phyloP scores from a whole-genome alignment of 35 echinoderm and acorn worm species.

The Acanthaster planci region DNA sequence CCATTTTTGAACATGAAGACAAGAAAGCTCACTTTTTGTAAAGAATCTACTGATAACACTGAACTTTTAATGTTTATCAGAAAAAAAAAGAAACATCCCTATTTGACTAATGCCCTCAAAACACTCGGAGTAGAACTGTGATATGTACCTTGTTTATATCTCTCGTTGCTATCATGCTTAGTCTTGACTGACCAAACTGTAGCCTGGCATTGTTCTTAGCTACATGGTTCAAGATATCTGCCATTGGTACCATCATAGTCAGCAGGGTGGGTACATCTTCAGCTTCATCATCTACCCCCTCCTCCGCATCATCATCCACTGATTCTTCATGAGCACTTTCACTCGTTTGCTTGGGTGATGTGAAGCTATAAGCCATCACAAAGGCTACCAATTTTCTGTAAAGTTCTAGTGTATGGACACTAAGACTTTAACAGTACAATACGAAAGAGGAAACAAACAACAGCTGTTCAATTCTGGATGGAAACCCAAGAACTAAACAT shows the following conservation, averaged over 20 bases:
- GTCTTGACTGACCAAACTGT: constrained; percentile 72
- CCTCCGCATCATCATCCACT: constrained; percentile 31
- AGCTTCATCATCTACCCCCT: constrained; percentile 48
- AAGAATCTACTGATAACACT: too few species aligned
- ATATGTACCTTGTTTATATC: constrained; percentile 78
- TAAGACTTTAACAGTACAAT: constrained; percentile 40
- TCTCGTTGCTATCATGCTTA: constrained; percentile 81
- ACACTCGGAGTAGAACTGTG: too few species aligned
- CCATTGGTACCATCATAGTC: constrained; percentile 95
- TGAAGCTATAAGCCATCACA: constrained; percentile 99
- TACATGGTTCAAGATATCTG: constrained; percentile 91
- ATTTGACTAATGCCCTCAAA: too few species aligned
- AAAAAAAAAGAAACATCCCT: too few species aligned
- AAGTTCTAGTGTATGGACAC: constrained; percentile 80
- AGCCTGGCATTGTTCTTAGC: constrained; percentile 90
- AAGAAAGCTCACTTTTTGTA: too few species aligned
- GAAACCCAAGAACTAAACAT: too few species aligned
- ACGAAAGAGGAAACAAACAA: too few species aligned
- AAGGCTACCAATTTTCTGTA: constrained; percentile 98
- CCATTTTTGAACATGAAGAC: too few species aligned
- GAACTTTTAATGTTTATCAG: too few species aligned
- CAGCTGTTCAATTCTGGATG: too few species aligned
- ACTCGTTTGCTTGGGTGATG: constrained; percentile 50
- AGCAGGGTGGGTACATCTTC: constrained; percentile 39
- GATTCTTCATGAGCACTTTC: constrained; percentile 22